Conservation (phyloP, 1,140 invertebrate species). For the Radopholus similis region DNA sequence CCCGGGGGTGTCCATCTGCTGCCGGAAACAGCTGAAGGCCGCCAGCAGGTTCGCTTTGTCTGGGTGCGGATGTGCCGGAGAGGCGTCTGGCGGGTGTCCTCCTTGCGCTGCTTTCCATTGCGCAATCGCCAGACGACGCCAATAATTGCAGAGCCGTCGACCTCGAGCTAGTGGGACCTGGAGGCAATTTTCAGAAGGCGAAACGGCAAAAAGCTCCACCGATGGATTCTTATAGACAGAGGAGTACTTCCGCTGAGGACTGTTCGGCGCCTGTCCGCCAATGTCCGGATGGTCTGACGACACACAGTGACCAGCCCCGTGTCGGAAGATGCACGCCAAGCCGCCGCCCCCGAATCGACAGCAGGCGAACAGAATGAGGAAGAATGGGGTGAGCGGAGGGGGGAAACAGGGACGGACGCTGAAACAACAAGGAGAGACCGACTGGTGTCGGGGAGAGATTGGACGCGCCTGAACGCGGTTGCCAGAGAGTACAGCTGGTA, state of each 20-base stretch:
- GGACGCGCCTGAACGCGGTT: constrained; percentile 42
- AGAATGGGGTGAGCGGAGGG: constrained; percentile 52
- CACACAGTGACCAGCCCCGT: constrained; percentile 10
- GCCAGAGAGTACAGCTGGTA: constrained; percentile 52
- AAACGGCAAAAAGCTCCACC: constrained; percentile 14
- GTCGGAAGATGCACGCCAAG: constrained; percentile 8
- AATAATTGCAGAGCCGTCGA: background rate
- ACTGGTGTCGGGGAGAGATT: background rate
- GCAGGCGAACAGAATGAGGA: constrained; percentile 37
- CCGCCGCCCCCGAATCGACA: constrained; percentile 10
- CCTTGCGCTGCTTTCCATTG: constrained; percentile 1
- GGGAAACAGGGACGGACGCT: constrained; percentile 50
- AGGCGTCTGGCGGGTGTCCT: background rate
- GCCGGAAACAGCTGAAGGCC: background rate
- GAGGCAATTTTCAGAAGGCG: background rate
- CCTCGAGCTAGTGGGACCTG: constrained; percentile 4
- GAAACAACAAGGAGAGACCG: background rate
- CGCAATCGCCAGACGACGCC: constrained; percentile 5
- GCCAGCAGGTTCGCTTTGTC: constrained; percentile 5
- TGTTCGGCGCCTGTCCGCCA: background rate
- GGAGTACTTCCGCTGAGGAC: constrained; percentile 14
- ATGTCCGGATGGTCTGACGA: constrained; percentile 39
- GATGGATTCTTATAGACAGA: constrained; percentile 47
- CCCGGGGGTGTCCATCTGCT: background rate
- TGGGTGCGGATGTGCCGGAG: background rate